A percentile compares a stretch with the other conserved stretches of the same genome.
Conservation (phyloP, 2,113 vertebrate genomes). For the Mirounga angustirostris region DNA sequence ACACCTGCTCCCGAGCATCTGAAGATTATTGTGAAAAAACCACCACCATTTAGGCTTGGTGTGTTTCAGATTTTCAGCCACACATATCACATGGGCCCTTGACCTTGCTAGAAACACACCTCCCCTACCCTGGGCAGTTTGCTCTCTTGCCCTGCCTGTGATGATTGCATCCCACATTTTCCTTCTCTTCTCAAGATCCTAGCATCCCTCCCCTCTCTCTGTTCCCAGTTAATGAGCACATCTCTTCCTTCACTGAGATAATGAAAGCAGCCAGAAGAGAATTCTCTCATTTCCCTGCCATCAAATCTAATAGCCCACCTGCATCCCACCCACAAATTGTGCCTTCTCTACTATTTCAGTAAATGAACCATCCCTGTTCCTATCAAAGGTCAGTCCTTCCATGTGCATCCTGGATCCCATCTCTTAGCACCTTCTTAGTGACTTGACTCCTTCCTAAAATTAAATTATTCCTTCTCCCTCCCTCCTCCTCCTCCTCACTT, state of each 20-base stretch:
- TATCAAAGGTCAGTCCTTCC: neutral
- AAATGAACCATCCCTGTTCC: neutral
- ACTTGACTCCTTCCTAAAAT: neutral
- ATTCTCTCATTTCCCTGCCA: neutral
- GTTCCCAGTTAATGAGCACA: neutral
- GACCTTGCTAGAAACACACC: neutral
- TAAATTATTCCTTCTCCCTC: neutral
- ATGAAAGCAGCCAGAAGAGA: neutral
- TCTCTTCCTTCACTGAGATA: neutral
- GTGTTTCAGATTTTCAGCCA: neutral
- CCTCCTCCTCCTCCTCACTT: neutral
- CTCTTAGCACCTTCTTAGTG: neutral
- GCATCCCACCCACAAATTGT: no score
- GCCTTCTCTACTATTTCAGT: neutral
- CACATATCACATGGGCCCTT: neutral
- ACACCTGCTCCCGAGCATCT: neutral
- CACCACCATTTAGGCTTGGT: neutral
- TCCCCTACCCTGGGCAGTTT: neutral
- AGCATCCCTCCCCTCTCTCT: neutral
- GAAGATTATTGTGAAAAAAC: neutral
- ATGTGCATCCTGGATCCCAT: accelerated
- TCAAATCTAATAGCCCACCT: neutral
- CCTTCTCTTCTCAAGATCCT: neutral
- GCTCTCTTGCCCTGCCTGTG: neutral
- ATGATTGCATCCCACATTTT: neutral